Conservation (phyloP, 30 jellyfish, hydroid and myxozoan genomes). For the Turritopsis dohrnii region DNA sequence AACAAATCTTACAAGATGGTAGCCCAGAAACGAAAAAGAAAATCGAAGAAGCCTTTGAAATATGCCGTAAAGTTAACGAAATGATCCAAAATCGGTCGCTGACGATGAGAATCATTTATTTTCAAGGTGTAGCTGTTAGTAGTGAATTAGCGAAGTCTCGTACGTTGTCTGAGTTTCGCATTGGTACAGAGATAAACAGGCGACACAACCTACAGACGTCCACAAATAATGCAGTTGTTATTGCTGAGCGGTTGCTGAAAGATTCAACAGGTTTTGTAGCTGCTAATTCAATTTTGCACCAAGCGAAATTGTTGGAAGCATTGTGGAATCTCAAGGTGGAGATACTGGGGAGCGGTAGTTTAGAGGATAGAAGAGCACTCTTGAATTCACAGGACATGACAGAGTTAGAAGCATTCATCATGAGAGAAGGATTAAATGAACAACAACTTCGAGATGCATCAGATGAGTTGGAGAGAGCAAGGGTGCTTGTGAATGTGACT, state of each 20-base stretch:
- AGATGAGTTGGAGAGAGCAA: slow-evolving; percentile 37
- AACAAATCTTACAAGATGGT: neutral
- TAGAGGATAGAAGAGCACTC: neutral
- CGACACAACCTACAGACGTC: neutral
- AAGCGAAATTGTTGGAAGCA: neutral
- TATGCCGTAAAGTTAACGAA: neutral
- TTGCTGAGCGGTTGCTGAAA: neutral
- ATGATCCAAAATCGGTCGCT: neutral
- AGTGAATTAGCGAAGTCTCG: neutral
- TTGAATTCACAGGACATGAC: neutral
- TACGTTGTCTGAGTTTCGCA: neutral
- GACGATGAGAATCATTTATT: neutral
- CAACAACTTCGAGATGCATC: slow-evolving; percentile 48
- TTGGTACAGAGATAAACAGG: neutral
- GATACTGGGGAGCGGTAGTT: neutral
- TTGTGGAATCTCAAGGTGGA: neutral
- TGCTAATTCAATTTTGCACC: neutral
- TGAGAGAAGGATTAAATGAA: slow-evolving; percentile 22
- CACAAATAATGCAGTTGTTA: neutral
- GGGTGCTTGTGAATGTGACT: slow-evolving; percentile 6
- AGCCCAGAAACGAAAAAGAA: neutral
- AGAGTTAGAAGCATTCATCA: slow-evolving; percentile 3
- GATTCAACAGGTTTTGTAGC: neutral
- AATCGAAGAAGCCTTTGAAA: neutral
- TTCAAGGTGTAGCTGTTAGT: neutral